phyloP scores from a whole-genome alignment of 2,888 invertebrate species.

The Leptopilina syphax region DNA sequence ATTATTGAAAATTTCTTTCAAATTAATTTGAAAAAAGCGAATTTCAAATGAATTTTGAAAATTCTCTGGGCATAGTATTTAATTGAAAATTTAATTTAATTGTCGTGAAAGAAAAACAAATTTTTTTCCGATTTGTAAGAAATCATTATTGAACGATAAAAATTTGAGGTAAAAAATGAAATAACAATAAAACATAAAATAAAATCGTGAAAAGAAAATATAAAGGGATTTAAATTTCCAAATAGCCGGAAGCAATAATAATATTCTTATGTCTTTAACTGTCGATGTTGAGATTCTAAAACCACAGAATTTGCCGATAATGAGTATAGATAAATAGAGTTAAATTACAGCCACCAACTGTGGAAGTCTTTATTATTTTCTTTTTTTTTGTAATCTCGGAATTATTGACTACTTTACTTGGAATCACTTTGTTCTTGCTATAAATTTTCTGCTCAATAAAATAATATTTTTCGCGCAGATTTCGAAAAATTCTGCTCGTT shows the following conservation, averaged over 20 bases:
- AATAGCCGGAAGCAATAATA: conserved; percentile 3
- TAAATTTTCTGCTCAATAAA: not conserved
- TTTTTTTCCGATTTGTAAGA: too few species aligned
- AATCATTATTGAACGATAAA: too few species aligned
- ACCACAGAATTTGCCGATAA: conserved; percentile 42
- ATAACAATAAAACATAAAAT: too few species aligned
- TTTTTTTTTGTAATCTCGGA: conserved; percentile 6
- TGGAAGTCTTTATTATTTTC: not conserved
- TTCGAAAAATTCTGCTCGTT: not conserved
- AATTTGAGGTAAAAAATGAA: too few species aligned
- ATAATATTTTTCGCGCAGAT: not conserved
- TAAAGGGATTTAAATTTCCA: not conserved
- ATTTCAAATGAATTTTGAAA: too few species aligned
- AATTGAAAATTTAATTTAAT: too few species aligned
- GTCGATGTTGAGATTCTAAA: not conserved
- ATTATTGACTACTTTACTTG: conserved; percentile 31
- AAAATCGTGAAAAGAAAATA: not conserved
- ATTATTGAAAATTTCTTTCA: too few species aligned
- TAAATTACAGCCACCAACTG: conserved; percentile 46
- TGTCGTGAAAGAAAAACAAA: too few species aligned
- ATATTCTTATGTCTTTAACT: not conserved
- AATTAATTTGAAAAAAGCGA: too few species aligned
- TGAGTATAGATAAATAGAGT: conserved; percentile 51
- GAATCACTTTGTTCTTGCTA: conserved; percentile 39
- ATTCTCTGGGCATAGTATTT: too few species aligned